Evolutionary conservation across 2,113 vertebrate genomes (phyloP), one percentile per base, ranked within the genome.

Genomic region (Entomyzon cyanotis): DNA sequence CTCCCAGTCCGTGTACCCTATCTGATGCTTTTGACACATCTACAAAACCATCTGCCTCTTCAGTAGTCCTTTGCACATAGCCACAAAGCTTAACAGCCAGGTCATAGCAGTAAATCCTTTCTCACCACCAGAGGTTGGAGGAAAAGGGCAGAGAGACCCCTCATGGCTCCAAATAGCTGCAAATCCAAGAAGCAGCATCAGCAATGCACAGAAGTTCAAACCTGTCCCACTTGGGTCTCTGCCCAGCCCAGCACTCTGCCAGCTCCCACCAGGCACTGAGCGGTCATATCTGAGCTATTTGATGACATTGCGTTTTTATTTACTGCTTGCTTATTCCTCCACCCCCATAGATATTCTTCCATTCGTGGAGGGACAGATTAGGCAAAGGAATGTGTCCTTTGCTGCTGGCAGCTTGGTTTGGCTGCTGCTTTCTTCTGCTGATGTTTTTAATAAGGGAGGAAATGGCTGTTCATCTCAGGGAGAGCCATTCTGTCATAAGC

Each of bases 371-470:
- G 82, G 87, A 90, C 82, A 96, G 78, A 95, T 96, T 95, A 95
- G 84, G 94, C 87, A 76, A 89, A 94, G 63, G 80, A 89, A 95
- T 94, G 83, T 86, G 78, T 93, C 91, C 93, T 95, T 79, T 83
- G 67, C 87, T 90, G 63, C 75, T 95, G 90, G 95, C 89, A 96
- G 78, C 87, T 91, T 9, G 2, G 46, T 89, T 95, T 96, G 95
- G 82, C 62, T 82, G 63, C 81, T 82, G 50, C 87, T 95, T 96
- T 73, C 84, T 79, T 94, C 87, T 94, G 39, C 82, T 95, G 91
- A 83, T 94, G 75, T 73, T 96, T 97, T 96, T 96, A 97, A 97
- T 95, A 95, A 83, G 78, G 59, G 27, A 90, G 92, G 87, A 95
- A 96, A 93, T 89, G 85, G 68, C 76, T 87, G 91, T 93, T 94